Conservation (phyloP, 1,140 invertebrate genomes). For the Drosophila jambulina region DNA sequence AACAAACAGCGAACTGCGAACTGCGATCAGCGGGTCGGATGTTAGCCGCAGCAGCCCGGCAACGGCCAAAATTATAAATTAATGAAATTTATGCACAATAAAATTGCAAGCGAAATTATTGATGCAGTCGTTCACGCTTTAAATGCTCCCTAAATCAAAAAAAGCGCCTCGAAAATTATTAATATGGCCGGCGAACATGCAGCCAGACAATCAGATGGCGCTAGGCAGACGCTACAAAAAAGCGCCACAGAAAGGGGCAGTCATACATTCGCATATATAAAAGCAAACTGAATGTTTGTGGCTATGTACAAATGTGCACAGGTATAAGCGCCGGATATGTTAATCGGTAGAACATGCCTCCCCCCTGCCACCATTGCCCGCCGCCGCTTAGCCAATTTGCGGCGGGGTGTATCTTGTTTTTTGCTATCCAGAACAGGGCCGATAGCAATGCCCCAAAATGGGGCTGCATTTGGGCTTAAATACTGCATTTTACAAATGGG, state of each 20-base stretch:
- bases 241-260: neutral
- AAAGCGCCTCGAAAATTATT: conserved; percentile 73
- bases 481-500: conserved; percentile 3
- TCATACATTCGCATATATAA: conserved; percentile 13
- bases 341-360: conserved; percentile 71
- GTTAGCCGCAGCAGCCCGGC: conserved; percentile 43
- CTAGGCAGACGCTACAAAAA: conserved; percentile 31
- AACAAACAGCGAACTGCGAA: conserved; percentile 23
- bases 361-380: conserved; percentile 20
- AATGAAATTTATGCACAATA: conserved; percentile 85
- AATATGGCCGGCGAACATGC: conserved; percentile 75
- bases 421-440: conserved; percentile 22
- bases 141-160: conserved; percentile 85
- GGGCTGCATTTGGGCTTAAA: conserved; percentile 13
- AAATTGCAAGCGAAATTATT: conserved; percentile 85
- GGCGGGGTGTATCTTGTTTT: conserved; percentile 37
- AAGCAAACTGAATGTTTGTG: conserved; percentile 31
- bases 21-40: conserved; percentile 51
- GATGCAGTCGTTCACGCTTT: conserved; percentile 85
- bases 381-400: conserved; percentile 32
- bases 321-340: conserved; percentile 75
- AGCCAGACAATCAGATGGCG: conserved; percentile 62
- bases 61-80: conserved; percentile 85
- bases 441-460: conserved; percentile 12
- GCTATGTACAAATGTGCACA: conserved; percentile 35